A percentile compares a stretch with the other conserved stretches of the same genome.
Evolutionary conservation across 2,888 invertebrate species (phyloP).

Genomic region (Xestobium rufovillosum): DNA sequence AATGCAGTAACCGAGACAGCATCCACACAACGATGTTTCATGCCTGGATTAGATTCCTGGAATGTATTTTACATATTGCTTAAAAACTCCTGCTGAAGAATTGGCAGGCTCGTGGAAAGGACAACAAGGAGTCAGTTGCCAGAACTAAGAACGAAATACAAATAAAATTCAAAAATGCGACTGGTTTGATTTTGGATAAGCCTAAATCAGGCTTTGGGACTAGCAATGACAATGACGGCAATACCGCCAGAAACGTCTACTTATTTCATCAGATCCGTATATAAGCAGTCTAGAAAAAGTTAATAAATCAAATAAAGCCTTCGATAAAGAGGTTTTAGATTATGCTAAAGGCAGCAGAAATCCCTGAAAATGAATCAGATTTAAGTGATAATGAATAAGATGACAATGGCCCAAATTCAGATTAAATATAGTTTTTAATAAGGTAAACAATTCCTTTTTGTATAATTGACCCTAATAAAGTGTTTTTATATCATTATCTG

Average conservation of each 20-base stretch:
- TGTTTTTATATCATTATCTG: no score
- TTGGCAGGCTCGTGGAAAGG: constrained; percentile 1
- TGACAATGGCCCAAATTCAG: no score
- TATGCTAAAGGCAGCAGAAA: no score
- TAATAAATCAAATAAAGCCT: no score
- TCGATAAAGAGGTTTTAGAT: no score
- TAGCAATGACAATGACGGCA: constrained; percentile 3
- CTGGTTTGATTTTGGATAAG: constrained; percentile 4
- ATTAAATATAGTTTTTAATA: no score
- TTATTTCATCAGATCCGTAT: background rate
- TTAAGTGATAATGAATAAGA: no score
- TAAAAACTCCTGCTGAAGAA: constrained; percentile 9
- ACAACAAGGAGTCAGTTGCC: background rate
- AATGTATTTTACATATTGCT: constrained; percentile 8
- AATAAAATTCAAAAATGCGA: constrained; percentile 5
- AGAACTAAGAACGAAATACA: constrained; percentile 8
- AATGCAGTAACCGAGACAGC: constrained; percentile 1
- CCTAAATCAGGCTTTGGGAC: constrained; percentile 6
- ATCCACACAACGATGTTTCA: constrained; percentile 4
- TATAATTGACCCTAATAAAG: no score
- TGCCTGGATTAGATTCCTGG: constrained; percentile 10
- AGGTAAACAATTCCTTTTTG: no score
- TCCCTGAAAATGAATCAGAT: no score
- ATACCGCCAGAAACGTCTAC: constrained; percentile 5
- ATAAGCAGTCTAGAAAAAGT: constrained; percentile 3